Percentiles rank a stretch among this genome's conserved stretches.
phyloP scores from a whole-genome alignment of 2,888 invertebrate genomes.

The Hydropsyche betteni region DNA sequence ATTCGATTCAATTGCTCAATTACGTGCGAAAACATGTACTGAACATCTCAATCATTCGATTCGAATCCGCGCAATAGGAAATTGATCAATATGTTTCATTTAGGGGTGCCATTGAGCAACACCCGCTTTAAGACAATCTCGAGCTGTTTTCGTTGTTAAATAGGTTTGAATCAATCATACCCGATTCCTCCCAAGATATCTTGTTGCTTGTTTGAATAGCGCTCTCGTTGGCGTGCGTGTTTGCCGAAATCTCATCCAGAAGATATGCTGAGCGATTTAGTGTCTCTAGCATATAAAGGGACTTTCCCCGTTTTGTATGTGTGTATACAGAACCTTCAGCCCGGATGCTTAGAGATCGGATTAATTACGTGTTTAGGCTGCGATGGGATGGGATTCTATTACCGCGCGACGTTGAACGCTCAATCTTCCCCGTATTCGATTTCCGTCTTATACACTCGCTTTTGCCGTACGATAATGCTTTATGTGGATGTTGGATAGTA shows the following conservation, averaged over 20 bases:
- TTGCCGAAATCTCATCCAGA: constrained; percentile 13
- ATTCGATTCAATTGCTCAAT: no score
- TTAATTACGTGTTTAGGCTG: constrained; percentile 25
- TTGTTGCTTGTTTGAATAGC: constrained; percentile 16
- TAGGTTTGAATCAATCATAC: constrained; percentile 12
- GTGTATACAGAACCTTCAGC: neutral
- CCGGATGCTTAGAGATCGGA: constrained; percentile 28
- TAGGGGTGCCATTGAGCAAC: no score
- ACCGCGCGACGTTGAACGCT: neutral
- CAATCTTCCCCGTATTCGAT: neutral
- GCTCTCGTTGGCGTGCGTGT: constrained; percentile 5
- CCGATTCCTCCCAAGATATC: neutral
- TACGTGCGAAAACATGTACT: no score
- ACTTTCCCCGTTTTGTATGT: neutral
- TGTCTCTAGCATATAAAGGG: constrained; percentile 6
- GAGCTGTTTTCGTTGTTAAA: constrained; percentile 2
- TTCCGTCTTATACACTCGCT: neutral
- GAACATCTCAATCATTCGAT: no score
- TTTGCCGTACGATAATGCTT: no score
- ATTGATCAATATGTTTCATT: no score
- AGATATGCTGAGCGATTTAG: constrained; percentile 7
- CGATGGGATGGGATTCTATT: constrained; percentile 11
- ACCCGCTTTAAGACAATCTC: neutral
- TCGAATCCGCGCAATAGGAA: no score
- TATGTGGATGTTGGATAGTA: no score